Evolutionary conservation across 1,140 invertebrate species (phyloP).

Genomic region (Lethocerus indicus): DNA sequence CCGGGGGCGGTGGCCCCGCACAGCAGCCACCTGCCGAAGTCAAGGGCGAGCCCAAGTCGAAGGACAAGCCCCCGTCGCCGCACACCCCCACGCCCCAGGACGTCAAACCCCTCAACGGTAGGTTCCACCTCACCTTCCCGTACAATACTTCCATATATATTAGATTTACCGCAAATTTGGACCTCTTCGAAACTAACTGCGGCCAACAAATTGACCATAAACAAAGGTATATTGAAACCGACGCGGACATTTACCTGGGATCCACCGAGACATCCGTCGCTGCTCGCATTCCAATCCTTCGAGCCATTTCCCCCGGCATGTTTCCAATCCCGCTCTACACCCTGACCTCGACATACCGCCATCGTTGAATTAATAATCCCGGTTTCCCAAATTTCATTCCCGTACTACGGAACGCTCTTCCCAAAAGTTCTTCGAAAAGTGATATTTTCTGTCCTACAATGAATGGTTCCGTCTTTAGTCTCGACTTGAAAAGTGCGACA

Average conservation of each 20-base stretch:
- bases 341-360: too few species aligned
- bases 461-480: too few species aligned
- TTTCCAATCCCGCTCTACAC: too few species aligned
- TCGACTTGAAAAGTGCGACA: too few species aligned
- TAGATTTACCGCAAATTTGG: neutral
- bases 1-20: too few species aligned
- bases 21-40: too few species aligned
- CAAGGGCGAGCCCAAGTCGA: slow-evolving; percentile 17
- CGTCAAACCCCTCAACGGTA: slow-evolving; percentile 18
- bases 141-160: neutral
- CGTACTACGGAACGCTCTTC: too few species aligned
- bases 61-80: slow-evolving; percentile 17
- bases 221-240: neutral
- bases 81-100: slow-evolving; percentile 16
- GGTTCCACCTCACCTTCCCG: neutral
- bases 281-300: neutral
- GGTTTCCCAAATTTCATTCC: too few species aligned
- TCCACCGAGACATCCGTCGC: neutral
- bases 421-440: too few species aligned
- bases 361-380: too few species aligned
- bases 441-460: too few species aligned
- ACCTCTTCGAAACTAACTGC: neutral
- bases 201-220: neutral
- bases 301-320: too few species aligned
- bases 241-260: neutral